Evolutionary conservation across 2,888 invertebrate genomes (phyloP), one percentile per base, ranked within the genome.

Genomic region (Lydus trimaculatus): DNA sequence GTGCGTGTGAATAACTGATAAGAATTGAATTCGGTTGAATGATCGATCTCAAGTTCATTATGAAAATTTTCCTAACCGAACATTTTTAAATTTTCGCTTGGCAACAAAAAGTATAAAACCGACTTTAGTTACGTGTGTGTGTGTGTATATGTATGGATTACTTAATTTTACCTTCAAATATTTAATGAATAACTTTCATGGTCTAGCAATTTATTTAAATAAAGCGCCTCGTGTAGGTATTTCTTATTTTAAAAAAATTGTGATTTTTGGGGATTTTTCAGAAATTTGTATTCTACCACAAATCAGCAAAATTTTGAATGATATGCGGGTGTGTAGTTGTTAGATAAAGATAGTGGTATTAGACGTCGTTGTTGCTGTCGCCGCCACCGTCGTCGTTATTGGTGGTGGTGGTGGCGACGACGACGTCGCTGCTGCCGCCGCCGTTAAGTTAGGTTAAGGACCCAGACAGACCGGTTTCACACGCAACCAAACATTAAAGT

Each of bases 401-500:
- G 76, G 72, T 2, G 20, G 61, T 64, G 73, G 72, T 72, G 72
- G 64, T 65, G 72, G 66, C 70, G 76, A 72, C 76, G 72, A 64
- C 64, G 67, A 64, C 68, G 59, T 63, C 72, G 72, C 64, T 70
- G 70, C 68, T 72, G 72, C 80, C 81, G 82, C 82, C 82, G 84
- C 83, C 83, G 84, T 85, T 85, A 83, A 83, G 84, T 85, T 85
- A 83, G 86, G 86, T 86, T 85, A 86, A 86, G 85, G 86, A 86
- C 86, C 85, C 85, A 85, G 85, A 85, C 85, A 79, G 82, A 77
- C 80, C 83, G 79, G 82, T 79, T 82, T 84, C 79, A 84, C 84
- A 84, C 84, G 75, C 79, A 77, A 73, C 77, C 72, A 77, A 76
- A 73, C 52, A 52, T 52, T 52, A 13, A 52, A 52, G 36, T 43